Conservation (phyloP, 2,797 vertebrate genomes). For the Enteromius fasciolatus region DNA sequence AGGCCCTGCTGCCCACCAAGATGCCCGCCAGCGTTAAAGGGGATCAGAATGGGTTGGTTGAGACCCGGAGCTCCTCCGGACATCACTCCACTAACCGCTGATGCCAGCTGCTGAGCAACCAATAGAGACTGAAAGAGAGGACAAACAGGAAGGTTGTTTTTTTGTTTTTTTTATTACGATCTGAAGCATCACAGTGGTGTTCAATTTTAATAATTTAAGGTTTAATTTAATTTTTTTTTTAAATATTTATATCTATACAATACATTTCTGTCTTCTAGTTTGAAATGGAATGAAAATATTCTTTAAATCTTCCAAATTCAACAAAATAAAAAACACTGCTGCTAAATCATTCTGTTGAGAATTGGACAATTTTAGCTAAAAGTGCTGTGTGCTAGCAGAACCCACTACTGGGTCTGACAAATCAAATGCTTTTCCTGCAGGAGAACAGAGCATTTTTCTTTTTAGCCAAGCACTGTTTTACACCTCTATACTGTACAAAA, state of each 20-base stretch:
- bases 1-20: slow-evolving; percentile 96
- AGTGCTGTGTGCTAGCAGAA: neutral
- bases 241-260: neutral
- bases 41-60: slow-evolving; percentile 98
- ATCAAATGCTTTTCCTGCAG: slow-evolving; percentile 5
- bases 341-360: neutral
- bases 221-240: neutral
- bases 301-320: neutral
- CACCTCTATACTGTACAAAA: slow-evolving; percentile 10
- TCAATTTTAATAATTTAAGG: neutral
- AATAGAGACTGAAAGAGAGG: slow-evolving; percentile 83
- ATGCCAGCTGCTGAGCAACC: slow-evolving; percentile 95
- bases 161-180: too few relatives aligned
- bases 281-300: neutral
- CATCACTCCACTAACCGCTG: slow-evolving; percentile 94
- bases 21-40: slow-evolving; percentile 96
- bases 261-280: neutral
- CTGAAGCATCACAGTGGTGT: neutral
- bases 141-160: neutral
- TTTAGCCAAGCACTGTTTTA: slow-evolving; percentile 17
- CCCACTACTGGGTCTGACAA: slow-evolving; percentile 34
- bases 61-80: slow-evolving; percentile 88
- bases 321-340: neutral
- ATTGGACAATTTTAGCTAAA: neutral
- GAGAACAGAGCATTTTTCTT: neutral